These are phyloP conservation scores for Drosophila sulfurigaster DNA, from an alignment of 1,140 invertebrate genomes.

Conservation along the genomic window DNA sequence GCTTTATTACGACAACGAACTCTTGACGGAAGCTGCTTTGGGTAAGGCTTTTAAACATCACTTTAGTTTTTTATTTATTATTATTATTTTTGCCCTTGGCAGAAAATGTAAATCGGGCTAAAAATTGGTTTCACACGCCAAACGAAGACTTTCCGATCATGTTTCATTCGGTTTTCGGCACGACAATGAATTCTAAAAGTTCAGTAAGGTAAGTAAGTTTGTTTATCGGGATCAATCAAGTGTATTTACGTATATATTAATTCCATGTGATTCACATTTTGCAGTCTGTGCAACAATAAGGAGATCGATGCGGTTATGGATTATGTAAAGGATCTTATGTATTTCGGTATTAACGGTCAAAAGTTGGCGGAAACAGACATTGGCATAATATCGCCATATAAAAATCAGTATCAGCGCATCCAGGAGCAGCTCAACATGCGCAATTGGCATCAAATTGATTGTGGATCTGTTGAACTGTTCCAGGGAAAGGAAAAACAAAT, in stretches of 20 bases:
- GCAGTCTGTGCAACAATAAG: conserved; percentile 69
- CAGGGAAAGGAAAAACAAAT: conserved; percentile 93
- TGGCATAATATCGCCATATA: conserved; percentile 94
- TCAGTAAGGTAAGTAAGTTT: conserved; percentile 74
- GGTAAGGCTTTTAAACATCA: conserved; percentile 34
- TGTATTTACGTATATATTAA: not conserved
- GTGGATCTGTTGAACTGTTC: conserved; percentile 94
- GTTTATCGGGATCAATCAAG: not conserved
- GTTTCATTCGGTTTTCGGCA: conserved; percentile 88
- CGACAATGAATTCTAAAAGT: conserved; percentile 49
- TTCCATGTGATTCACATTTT: not conserved
- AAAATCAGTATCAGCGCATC: conserved; percentile 88
- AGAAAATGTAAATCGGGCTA: conserved; percentile 62
- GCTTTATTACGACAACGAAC: conserved; percentile 88
- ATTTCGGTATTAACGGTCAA: conserved; percentile 82
- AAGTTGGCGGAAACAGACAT: conserved; percentile 88
- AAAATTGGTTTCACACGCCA: conserved; percentile 79
- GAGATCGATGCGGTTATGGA: conserved; percentile 88
- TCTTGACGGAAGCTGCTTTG: conserved; percentile 78
- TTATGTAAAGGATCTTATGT: conserved; percentile 86
- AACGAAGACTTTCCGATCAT: conserved; percentile 87
- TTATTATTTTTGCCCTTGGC: not conserved
- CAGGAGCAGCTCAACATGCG: conserved; percentile 84
- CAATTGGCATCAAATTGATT: conserved; percentile 86
- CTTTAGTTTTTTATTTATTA: not conserved